A percentile compares a stretch with the other conserved stretches of the same genome.
phyloP scores from a whole-genome alignment of 2,888 invertebrate species.

The Lypha dubia region DNA sequence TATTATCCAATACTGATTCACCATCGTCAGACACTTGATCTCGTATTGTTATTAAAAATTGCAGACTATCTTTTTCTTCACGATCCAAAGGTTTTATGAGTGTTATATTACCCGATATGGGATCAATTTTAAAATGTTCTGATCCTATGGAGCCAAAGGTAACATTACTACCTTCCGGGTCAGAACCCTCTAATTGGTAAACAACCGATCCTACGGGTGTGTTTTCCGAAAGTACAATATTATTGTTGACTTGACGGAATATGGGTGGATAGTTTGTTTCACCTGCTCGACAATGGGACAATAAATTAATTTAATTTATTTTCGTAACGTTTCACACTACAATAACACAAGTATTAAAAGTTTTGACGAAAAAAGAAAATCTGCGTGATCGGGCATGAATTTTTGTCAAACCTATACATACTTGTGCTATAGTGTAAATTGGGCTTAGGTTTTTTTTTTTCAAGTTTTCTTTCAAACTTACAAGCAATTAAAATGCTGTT shows the following conservation, averaged over 20 bases:
- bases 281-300: no score
- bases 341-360: no score
- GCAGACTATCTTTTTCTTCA: conserved; percentile 91
- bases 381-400: no score
- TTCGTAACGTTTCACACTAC: no score
- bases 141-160: conserved; percentile 90
- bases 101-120: conserved; percentile 90
- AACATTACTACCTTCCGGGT: conserved; percentile 91
- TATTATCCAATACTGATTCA: conserved; percentile 87
- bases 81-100: conserved; percentile 91
- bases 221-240: conserved; percentile 90
- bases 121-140: conserved; percentile 91
- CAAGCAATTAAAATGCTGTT: conserved; percentile 66
- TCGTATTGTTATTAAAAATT: conserved; percentile 91
- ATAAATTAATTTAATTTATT: no score
- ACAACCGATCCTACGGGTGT: conserved; percentile 91
- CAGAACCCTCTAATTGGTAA: conserved; percentile 90
- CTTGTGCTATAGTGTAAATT: no score
- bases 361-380: no score
- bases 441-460: no score
- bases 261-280: conserved; percentile 88
- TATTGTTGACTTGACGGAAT: conserved; percentile 90
- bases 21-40: conserved; percentile 87
- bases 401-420: no score
- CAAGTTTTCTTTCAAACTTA: no score